Evolutionary conservation across 2,797 vertebrate genomes (phyloP).

Genomic region (Oreochromis mossambicus): DNA sequence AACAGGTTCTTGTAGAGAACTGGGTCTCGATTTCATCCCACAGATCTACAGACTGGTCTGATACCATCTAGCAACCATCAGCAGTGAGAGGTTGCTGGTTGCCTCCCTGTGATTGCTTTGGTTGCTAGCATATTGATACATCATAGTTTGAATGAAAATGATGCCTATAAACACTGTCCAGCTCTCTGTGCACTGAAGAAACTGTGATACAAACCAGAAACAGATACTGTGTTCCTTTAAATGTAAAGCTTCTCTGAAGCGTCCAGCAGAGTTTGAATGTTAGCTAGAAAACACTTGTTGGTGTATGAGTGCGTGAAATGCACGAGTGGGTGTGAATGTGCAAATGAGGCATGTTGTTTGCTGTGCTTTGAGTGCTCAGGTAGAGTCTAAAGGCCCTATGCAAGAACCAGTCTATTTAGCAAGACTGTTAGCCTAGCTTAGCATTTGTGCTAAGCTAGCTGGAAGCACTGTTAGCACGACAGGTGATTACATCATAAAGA

Average conservation of each 20-base stretch:
- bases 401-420: not conserved
- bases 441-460: not conserved
- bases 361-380: not conserved
- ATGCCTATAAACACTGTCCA: not conserved
- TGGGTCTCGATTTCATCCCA: not conserved
- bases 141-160: not conserved
- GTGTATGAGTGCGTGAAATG: not conserved
- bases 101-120: not conserved
- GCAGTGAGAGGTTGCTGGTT: not conserved
- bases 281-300: not conserved
- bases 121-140: not conserved
- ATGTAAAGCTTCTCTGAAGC: not conserved
- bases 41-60: not conserved
- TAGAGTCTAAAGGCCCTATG: not conserved
- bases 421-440: not conserved
- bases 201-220: not conserved
- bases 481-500: not conserved
- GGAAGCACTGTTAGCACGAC: not conserved
- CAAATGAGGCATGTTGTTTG: not conserved
- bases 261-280: not conserved
- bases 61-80: not conserved
- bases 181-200: not conserved
- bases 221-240: not conserved
- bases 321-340: not conserved
- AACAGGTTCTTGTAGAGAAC: not conserved